These are phyloP conservation scores for Agelas oroides DNA, from an alignment of 37 sponge, comb jelly and placozoan genomes.

Conservation along the genomic window DNA sequence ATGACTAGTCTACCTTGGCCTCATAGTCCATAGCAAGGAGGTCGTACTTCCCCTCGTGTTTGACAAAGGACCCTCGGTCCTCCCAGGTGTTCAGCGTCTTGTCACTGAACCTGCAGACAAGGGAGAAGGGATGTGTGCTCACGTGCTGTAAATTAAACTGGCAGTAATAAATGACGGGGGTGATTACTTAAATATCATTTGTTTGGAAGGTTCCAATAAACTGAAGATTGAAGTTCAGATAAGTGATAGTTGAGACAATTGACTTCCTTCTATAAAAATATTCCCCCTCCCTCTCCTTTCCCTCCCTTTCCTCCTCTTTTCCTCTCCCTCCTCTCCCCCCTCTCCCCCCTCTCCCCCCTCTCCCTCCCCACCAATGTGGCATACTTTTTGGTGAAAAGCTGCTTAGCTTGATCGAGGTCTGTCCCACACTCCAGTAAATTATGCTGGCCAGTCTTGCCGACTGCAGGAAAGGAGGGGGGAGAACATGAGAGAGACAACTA, in stretches of 20 bases:
- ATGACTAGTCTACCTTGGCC: conserved; percentile 17
- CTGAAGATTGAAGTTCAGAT: too few relatives aligned
- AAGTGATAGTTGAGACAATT: too few relatives aligned
- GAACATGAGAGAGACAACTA: conserved; percentile 3
- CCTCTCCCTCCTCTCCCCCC: too few relatives aligned
- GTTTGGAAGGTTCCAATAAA: too few relatives aligned
- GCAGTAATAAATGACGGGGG: background rate
- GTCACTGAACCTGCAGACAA: conserved; percentile 82
- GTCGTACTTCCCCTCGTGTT: conserved; percentile 89
- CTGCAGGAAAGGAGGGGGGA: conserved; percentile 35
- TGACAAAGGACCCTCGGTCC: conserved; percentile 73
- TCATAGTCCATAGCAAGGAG: conserved; percentile 82
- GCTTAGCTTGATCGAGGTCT: conserved; percentile 78
- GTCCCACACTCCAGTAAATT: conserved; percentile 49
- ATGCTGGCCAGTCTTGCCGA: conserved; percentile 86
- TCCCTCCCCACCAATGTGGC: background rate
- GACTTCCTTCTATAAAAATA: too few relatives aligned
- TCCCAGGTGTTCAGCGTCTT: conserved; percentile 89
- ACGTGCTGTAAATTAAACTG: too few relatives aligned
- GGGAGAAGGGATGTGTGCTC: too few relatives aligned
- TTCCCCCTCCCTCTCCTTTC: too few relatives aligned
- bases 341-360: too few relatives aligned
- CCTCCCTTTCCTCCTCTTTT: too few relatives aligned
- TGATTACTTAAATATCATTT: too few relatives aligned
- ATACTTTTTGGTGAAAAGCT: conserved; percentile 81